phyloP scores from a whole-genome alignment of 2,888 invertebrate species.

The Bedellia somnulentella region DNA sequence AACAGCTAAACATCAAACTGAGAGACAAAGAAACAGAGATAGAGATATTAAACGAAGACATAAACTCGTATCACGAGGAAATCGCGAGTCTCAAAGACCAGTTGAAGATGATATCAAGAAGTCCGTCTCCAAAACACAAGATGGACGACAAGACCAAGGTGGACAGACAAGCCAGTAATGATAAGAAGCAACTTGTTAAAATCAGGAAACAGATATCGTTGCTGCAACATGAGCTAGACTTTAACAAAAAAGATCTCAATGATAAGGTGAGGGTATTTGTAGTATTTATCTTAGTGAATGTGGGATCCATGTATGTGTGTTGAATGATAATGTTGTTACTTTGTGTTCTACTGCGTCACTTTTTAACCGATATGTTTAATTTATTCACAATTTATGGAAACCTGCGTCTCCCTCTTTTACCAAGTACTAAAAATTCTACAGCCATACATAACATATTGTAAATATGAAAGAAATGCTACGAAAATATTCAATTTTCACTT shows the following conservation, averaged over 20 bases:
- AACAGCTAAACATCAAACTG: conserved; percentile 35
- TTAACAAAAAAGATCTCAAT: conserved; percentile 49
- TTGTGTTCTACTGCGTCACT: too few relatives aligned
- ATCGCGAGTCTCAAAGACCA: conserved; percentile 46
- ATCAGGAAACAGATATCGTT: conserved; percentile 42
- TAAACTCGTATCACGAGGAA: conserved; percentile 51
- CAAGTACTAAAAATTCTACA: too few relatives aligned
- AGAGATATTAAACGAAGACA: conserved; percentile 54
- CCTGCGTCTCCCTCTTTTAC: too few relatives aligned
- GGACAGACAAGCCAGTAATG: conserved; percentile 52
- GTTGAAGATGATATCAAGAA: conserved; percentile 43
- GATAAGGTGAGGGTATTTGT: conserved; percentile 29
- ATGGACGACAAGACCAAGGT: conserved; percentile 54
- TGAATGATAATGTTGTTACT: too few relatives aligned
- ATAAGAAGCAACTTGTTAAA: conserved; percentile 61
- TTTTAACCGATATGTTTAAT: too few relatives aligned
- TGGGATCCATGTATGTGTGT: too few relatives aligned
- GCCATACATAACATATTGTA: too few relatives aligned
- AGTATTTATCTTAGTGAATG: too few relatives aligned
- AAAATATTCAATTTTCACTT: too few relatives aligned
- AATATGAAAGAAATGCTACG: too few relatives aligned
- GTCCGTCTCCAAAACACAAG: conserved; percentile 63
- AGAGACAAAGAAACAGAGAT: conserved; percentile 59
- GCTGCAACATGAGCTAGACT: conserved; percentile 47
- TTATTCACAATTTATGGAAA: too few relatives aligned